Evolutionary conservation across 2,888 invertebrate genomes (phyloP).

Genomic region (Holacanthella duospinosa): DNA sequence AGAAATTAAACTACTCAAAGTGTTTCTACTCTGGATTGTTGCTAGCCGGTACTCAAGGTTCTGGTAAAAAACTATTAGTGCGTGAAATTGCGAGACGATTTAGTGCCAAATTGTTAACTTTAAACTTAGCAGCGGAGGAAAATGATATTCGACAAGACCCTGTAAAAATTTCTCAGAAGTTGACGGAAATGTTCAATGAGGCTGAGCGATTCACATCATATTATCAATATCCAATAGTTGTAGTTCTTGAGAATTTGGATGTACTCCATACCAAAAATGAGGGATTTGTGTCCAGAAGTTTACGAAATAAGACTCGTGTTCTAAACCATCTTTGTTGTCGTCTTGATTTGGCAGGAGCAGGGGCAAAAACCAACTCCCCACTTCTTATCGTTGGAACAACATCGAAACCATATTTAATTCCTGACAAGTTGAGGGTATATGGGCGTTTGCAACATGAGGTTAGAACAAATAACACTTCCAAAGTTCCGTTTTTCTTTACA

Average conservation of each 20-base stretch:
- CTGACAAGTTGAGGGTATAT: slow-evolving; percentile 46
- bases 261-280: not conserved
- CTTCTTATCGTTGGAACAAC: slow-evolving; percentile 50
- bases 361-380: slow-evolving; percentile 18
- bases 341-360: slow-evolving; percentile 44
- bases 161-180: slow-evolving; percentile 2
- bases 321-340: slow-evolving; percentile 45
- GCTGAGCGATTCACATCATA: slow-evolving; percentile 38
- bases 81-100: slow-evolving; percentile 44
- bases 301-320: slow-evolving; percentile 30
- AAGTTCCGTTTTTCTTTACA: not conserved
- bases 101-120: slow-evolving; percentile 43
- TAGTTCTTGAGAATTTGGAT: slow-evolving; percentile 19
- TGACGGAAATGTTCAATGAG: slow-evolving; percentile 43
- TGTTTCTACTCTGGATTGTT: slow-evolving; percentile 38
- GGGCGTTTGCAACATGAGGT: slow-evolving; percentile 51
- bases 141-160: slow-evolving; percentile 1
- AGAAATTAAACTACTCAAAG: not conserved
- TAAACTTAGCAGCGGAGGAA: slow-evolving; percentile 15
- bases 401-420: slow-evolving; percentile 45
- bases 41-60: slow-evolving; percentile 49
- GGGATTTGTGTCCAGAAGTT: not conserved
- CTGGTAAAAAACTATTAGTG: slow-evolving; percentile 51
- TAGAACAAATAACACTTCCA: slow-evolving; percentile 10
- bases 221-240: not conserved